phyloP scores from a whole-genome alignment of 2,888 invertebrate genomes.

The Nemoura dubitans region DNA sequence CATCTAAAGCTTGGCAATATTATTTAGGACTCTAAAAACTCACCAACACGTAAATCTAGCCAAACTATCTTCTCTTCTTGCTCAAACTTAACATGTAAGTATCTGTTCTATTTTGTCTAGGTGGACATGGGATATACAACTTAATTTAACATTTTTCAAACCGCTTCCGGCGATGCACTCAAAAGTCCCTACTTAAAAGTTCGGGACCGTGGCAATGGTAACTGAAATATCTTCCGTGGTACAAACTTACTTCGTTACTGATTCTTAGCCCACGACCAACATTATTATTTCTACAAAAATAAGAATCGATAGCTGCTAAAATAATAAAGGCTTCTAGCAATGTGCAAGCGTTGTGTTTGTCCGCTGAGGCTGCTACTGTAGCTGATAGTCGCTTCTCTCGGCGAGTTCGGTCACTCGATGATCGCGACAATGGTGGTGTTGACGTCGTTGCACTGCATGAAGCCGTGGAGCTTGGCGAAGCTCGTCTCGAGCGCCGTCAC shows the following conservation, averaged over 20 bases:
- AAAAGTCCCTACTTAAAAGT: not conserved
- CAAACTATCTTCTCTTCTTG: not conserved
- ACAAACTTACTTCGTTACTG: not conserved
- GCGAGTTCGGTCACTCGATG: not conserved
- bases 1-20: not conserved
- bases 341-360: not conserved
- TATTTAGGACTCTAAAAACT: not conserved
- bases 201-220: not conserved
- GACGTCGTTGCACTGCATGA: conserved; percentile 17
- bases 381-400: not conserved
- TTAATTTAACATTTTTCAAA: not conserved
- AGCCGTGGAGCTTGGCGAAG: conserved; percentile 77
- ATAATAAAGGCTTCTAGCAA: not conserved
- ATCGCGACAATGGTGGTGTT: conserved; percentile 19
- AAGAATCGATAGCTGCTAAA: not conserved
- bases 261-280: not conserved
- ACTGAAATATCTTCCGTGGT: conserved; percentile 4
- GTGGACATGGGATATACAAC: not conserved
- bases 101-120: not conserved
- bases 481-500: conserved; percentile 74
- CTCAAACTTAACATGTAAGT: not conserved
- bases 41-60: not conserved
- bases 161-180: not conserved
- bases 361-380: not conserved
- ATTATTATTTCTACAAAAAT: not conserved